Evolutionary conservation across 1,140 invertebrate genomes (phyloP).

Genomic region (Ganaspis sp.): DNA sequence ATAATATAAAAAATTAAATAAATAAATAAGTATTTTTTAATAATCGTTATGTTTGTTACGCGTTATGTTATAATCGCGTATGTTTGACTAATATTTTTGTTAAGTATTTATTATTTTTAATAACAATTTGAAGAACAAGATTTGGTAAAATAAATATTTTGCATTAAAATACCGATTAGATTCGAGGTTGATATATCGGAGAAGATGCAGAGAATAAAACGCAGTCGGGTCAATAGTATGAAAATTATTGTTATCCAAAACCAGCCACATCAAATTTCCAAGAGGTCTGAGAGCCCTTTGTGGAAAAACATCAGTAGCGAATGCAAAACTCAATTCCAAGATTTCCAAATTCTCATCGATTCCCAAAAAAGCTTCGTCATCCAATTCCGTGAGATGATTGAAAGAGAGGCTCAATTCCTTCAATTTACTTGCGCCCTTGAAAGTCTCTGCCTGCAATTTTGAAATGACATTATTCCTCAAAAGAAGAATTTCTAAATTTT

Average conservation of each 20-base stretch:
- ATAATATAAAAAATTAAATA: too few species aligned
- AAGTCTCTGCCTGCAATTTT: conserved; percentile 84
- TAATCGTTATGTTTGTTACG: too few species aligned
- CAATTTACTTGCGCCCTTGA: conserved; percentile 82
- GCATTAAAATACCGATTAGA: conserved; percentile 82
- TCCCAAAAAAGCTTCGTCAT: conserved; percentile 85
- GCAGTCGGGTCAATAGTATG: conserved; percentile 80
- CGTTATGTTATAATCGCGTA: too few species aligned
- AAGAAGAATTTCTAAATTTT: conserved; percentile 87
- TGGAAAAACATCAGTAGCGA: conserved; percentile 87
- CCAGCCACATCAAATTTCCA: conserved; percentile 86
- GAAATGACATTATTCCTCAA: conserved; percentile 90
- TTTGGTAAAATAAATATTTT: too few species aligned
- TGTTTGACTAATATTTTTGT: too few species aligned
- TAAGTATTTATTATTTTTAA: too few species aligned
- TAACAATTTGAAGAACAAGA: too few species aligned
- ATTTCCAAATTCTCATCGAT: conserved; percentile 85
- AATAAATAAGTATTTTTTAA: too few species aligned
- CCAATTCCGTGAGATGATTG: conserved; percentile 88
- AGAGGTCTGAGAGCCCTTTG: conserved; percentile 84
- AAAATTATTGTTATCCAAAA: conserved; percentile 92
- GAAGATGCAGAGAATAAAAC: conserved; percentile 81
- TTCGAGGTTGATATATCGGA: conserved; percentile 91
- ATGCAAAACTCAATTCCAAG: conserved; percentile 89
- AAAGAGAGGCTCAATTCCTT: conserved; percentile 92